Evolutionary conservation across 2,888 invertebrate genomes (phyloP).

Genomic region (Odontocerum albicorne): DNA sequence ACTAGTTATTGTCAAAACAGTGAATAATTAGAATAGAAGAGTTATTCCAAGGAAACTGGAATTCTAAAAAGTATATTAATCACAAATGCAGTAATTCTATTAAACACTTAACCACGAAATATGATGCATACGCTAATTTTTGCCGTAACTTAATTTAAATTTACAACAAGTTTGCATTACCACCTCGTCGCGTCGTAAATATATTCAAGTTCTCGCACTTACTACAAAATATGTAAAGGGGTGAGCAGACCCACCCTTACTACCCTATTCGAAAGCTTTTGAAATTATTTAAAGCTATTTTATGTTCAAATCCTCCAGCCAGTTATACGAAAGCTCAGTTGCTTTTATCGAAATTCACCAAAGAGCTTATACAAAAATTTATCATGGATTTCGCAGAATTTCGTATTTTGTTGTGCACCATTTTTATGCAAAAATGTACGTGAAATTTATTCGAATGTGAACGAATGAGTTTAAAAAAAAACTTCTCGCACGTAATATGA

Average conservation of each 20-base stretch:
- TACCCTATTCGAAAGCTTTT: conserved; percentile 26
- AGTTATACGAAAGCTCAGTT: conserved; percentile 26
- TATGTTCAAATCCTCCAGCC: conserved; percentile 27
- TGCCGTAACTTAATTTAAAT: background rate
- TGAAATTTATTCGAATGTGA: conserved; percentile 3
- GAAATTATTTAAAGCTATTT: conserved; percentile 35
- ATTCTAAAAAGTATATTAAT: too few relatives aligned
- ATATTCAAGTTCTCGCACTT: background rate
- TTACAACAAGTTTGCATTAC: conserved; percentile 18
- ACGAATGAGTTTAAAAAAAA: too few relatives aligned
- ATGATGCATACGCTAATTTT: conserved; percentile 1
- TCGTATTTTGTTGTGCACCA: background rate
- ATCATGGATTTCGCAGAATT: conserved; percentile 28
- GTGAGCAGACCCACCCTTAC: background rate
- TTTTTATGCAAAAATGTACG: conserved; percentile 1
- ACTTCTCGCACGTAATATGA: too few relatives aligned
- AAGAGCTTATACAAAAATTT: conserved; percentile 33
- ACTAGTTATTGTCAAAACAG: too few relatives aligned
- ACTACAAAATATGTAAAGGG: conserved; percentile 7
- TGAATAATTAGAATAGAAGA: too few relatives aligned
- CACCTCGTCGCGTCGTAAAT: conserved; percentile 8
- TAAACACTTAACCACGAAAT: background rate
- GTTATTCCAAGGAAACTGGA: too few relatives aligned
- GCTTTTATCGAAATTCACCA: conserved; percentile 33
- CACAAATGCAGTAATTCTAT: too few relatives aligned